Evolutionary conservation across 2,888 invertebrate species (phyloP).

Genomic region (Entomobrya proxima): DNA sequence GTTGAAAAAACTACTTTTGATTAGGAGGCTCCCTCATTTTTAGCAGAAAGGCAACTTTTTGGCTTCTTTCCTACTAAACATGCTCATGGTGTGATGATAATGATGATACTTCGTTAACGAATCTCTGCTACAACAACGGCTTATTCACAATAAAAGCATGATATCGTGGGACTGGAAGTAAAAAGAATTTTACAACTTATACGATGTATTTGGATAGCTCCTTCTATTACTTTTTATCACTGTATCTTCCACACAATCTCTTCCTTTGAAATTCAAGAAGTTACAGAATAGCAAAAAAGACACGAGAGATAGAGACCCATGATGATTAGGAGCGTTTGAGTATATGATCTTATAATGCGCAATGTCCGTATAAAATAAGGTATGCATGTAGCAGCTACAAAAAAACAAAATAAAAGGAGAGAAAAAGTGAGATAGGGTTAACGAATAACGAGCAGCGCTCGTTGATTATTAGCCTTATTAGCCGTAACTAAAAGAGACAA

Average conservation of each 20-base stretch:
- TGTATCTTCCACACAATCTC: slow-evolving; percentile 30
- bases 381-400: slow-evolving; percentile 26
- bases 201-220: neutral
- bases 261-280: slow-evolving; percentile 63
- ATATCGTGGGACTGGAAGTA: slow-evolving; percentile 60
- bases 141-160: slow-evolving; percentile 10
- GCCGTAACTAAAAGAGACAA: slow-evolving; percentile 68
- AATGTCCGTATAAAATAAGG: slow-evolving; percentile 46
- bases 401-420: slow-evolving; percentile 17
- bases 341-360: slow-evolving; percentile 38
- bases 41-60: slow-evolving; percentile 62
- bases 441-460: slow-evolving; percentile 63
- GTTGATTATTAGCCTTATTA: slow-evolving; percentile 67
- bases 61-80: slow-evolving; percentile 31
- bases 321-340: slow-evolving; percentile 30
- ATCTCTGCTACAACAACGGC: slow-evolving; percentile 28
- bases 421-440: slow-evolving; percentile 61
- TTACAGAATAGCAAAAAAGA: slow-evolving; percentile 15
- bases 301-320: neutral
- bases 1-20: slow-evolving; percentile 56
- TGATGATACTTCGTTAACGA: slow-evolving; percentile 63
- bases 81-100: slow-evolving; percentile 15
- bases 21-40: slow-evolving; percentile 58
- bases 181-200: slow-evolving; percentile 56
- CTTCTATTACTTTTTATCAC: slow-evolving; percentile 47